Evolutionary conservation across 2,113 vertebrate genomes (phyloP).

Genomic region (Isichthys henryi): DNA sequence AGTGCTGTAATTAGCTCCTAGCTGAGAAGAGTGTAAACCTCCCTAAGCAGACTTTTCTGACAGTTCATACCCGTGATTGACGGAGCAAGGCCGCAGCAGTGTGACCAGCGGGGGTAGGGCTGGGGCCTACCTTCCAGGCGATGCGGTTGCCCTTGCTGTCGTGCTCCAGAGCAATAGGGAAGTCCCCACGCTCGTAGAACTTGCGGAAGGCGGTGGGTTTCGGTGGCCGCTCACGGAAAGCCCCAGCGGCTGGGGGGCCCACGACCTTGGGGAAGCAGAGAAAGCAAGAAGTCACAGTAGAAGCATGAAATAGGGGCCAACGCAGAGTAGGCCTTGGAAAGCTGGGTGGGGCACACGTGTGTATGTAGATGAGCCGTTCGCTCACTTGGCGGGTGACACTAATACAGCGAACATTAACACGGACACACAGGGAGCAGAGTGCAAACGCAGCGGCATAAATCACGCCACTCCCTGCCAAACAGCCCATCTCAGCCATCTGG

Average conservation of each 20-base stretch:
- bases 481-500: not conserved
- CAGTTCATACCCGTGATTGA: not conserved
- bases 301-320: not conserved
- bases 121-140: conserved; percentile 81
- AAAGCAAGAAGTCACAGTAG: not conserved
- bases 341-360: not conserved
- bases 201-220: conserved; percentile 81
- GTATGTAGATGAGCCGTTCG: not conserved
- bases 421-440: conserved; percentile 19
- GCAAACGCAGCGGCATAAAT: not conserved
- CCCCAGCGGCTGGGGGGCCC: conserved; percentile 77
- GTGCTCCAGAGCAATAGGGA: conserved; percentile 80
- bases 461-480: not conserved
- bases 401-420: conserved; percentile 24
- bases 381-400: not conserved
- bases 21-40: not conserved
- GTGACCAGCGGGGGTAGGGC: not conserved
- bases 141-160: conserved; percentile 76
- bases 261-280: conserved; percentile 63
- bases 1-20: not conserved
- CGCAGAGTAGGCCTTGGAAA: not conserved
- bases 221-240: conserved; percentile 71
- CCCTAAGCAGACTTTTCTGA: not conserved
- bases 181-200: conserved; percentile 83
- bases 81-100: not conserved